Conservation (phyloP, 2,888 invertebrate genomes). For the Campaea margaritaria region DNA sequence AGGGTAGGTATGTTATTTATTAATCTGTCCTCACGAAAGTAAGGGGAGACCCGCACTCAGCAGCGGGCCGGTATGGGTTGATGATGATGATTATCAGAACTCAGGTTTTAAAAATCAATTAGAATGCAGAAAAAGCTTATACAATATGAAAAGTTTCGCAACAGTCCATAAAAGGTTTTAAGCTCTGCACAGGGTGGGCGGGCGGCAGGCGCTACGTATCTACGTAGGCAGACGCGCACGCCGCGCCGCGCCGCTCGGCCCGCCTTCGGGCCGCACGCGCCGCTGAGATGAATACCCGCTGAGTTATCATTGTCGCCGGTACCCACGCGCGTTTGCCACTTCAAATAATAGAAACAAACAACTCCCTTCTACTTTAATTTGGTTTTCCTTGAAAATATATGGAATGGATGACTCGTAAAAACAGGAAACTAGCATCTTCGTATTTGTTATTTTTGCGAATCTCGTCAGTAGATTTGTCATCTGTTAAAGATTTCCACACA, state of each 20-base stretch:
- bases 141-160: not conserved
- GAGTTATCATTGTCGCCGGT: slow-evolving; percentile 76
- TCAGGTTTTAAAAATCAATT: not conserved
- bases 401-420: slow-evolving; percentile 4
- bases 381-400: slow-evolving; percentile 23
- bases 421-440: slow-evolving; percentile 10
- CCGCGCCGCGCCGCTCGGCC: slow-evolving; percentile 45
- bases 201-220: slow-evolving; percentile 41
- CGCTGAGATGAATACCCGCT: slow-evolving; percentile 58
- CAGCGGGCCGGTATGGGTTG: no score
- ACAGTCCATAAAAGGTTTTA: slow-evolving; percentile 47
- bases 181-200: slow-evolving; percentile 29
- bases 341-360: slow-evolving; percentile 19
- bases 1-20: no score
- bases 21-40: no score
- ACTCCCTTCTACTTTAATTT: slow-evolving; percentile 21
- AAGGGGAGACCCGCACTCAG: no score
- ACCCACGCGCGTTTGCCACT: slow-evolving; percentile 56
- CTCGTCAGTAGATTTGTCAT: not conserved
- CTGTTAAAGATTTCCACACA: not conserved
- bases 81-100: not conserved
- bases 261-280: slow-evolving; percentile 48
- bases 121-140: no score
- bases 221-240: slow-evolving; percentile 39
- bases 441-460: slow-evolving; percentile 5